Base-by-base conservation (phyloP, 2,888 invertebrate genomes). In the Cerceris rybyensis region DNA sequence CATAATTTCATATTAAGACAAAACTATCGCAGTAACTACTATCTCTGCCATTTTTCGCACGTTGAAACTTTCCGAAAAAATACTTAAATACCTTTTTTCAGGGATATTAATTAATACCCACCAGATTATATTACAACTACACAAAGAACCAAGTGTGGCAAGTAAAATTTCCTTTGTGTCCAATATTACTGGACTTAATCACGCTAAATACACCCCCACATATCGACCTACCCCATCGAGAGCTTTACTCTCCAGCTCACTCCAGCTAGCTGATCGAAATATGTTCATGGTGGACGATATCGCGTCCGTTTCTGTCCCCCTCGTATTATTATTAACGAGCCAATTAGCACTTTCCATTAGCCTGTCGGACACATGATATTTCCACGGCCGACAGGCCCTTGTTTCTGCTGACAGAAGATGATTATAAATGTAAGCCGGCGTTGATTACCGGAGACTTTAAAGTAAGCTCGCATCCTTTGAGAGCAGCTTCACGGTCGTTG, bases 121-220 rank as follows among this genome's bases (percentile, higher is more conserved):
- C 68, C 41, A 52, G 49, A 59, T 60, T 60, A 49, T n/a, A 59
- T 58, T 8, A 59, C 52, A 65, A 80, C 66, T 52, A 74, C 46
- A 39, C 50, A 17, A 59, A 73, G 72, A 73, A 76, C 50, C 55
- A 16, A 13, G 55, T 54, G 60, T 52, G 72, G 75, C 75, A 57
- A 75, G 74, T 57, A 75, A 85, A 83, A 83, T 83, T 81, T 85
- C 70, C 85, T 85, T 85, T 85, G 81, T 83, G 75, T 75, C 65
- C 70, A 75, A 83, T 81, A 85, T 81, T 80, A 79, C 78, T 54
- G 67, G 70, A 83, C 81, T 85, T 85, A 85, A 85, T 85, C 85
- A 81, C 70, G 79, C 78, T 81, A 83, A 83, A 83, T 85, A 82
- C 80, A 68, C 49, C 59, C 9, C 60, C 69, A 70, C 73, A 63